Base-by-base conservation (phyloP, 2,113 vertebrate species). In the Catharus bicknelli region DNA sequence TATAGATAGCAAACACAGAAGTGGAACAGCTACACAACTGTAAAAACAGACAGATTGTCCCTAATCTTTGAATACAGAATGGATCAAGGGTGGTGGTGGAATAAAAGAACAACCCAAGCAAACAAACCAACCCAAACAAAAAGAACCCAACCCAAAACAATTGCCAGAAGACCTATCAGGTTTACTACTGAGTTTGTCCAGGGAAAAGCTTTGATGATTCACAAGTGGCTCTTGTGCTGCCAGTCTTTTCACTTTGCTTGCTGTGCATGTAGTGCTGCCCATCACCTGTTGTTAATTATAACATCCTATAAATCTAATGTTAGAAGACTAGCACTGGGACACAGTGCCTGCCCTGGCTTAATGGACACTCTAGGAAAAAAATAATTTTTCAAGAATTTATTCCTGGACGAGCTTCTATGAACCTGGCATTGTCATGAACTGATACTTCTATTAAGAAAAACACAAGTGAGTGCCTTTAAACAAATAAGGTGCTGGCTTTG, bases 251-350 rank as follows among this genome's bases (percentile, higher is more conserved):
- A 50, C 69, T 87, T 72, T 63, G 74, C 57, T 94, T 75, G 86
- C 67, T 85, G 67, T 75, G 88, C 81, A 43, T 64, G 61, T 43
- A 89, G 50, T 59, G 58, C 58, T 94, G 89, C 79, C 76, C 83
- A 53, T 79, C 96, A 94, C 93, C 94, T 97, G 95, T 68, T 95
- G 55, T 95, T 93, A 93, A 95, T 96, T 96, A 95, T 93, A 91
- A 90, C 68, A 87, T 95, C 82, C 87, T 92, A 95, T 92, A 96
- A 96, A 96, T 96, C 88, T 88, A 26, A 40, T 13, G 57, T 75
- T 68, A 76, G 88, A 59, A 80, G 67, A 83, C 86, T 43, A 88
- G 76, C 77, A 82, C 36, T 36, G 88, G 77, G 67, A 88, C 47
- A 53, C 12, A 1, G 68, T 72, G 82, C 78, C 77, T 94, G 86